Base-by-base conservation (phyloP, 2,888 invertebrate genomes). In the Lumbricus terrestris region DNA sequence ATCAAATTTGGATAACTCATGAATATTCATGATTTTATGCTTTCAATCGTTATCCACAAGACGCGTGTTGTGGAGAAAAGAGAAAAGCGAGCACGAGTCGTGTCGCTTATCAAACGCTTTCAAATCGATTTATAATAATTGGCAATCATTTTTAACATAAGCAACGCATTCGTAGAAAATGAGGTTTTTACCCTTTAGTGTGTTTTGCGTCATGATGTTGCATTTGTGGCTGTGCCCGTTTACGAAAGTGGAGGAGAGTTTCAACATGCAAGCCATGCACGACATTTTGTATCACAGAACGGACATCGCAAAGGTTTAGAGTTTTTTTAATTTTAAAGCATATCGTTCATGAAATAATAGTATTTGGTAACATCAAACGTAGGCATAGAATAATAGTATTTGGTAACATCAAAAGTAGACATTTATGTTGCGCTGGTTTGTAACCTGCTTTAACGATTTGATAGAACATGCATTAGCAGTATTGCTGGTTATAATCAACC, bases 191-290 rank as follows among this genome's bases (percentile, higher is more conserved):
- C 42, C 42, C 18, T 38, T 90, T 29, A 88, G 83, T 37, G 35
- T 88, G 40, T 35, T 82, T 42, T 47, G 42, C 33, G 92, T 93
- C 18, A 93, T 94, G 93, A 42, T 93, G 29, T 13, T 93, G 15
- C 94, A 95, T 90, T 90, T 98, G 91, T 95, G 98, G 92, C 96
- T 97, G 93, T 98, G 98, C 94, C 99, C 99, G 90, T 99, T 97
- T 95, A 99, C 98, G 11, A 99, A 99, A 97, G 99, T 99, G 89
- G 99, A 99, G 95, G 99, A 99, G 96, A 99, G 99, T 95, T 99
- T 99, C 95, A 99, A 99, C 96, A 96, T 99, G 91, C 99, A 99
- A 96, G 99, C 99, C 37, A 97, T 97, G 95, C 99, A 99, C 95
- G 99, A 99, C 95, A 96, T 99, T 94, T 96, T 99, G 89, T 98